Conservation (phyloP, 1,140 invertebrate genomes). For the Prorops nasuta region DNA sequence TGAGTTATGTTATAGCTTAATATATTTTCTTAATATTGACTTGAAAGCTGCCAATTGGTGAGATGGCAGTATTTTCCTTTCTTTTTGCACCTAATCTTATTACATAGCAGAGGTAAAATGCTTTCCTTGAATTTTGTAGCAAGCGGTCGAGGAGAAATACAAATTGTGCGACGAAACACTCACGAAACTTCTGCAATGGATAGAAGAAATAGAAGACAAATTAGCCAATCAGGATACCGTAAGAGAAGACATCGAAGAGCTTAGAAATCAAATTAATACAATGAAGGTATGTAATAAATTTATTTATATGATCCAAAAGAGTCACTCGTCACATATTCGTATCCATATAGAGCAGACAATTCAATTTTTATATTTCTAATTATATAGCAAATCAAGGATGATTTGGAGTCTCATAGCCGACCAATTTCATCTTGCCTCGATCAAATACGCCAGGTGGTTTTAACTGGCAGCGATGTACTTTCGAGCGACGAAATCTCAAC, state of each 20-base stretch:
- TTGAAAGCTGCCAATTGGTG: slow-evolving; percentile 36
- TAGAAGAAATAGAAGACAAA: slow-evolving; percentile 81
- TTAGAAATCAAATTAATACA: slow-evolving; percentile 85
- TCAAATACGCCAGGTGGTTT: slow-evolving; percentile 86
- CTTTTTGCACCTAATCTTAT: slow-evolving; percentile 3
- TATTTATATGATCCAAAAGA: not conserved
- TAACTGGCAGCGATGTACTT: slow-evolving; percentile 85
- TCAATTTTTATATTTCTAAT: not conserved
- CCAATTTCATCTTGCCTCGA: slow-evolving; percentile 84
- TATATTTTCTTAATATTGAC: slow-evolving; percentile 26
- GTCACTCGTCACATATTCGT: too few species aligned
- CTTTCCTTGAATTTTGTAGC: slow-evolving; percentile 59
- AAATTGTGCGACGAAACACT: slow-evolving; percentile 83
- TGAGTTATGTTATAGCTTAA: slow-evolving; percentile 49
- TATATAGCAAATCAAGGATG: slow-evolving; percentile 82
- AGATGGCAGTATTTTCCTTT: slow-evolving; percentile 38
- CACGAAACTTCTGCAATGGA: slow-evolving; percentile 83
- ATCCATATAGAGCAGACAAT: too few species aligned
- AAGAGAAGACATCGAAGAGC: slow-evolving; percentile 83
- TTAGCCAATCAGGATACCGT: slow-evolving; percentile 85
- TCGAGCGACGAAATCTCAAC: slow-evolving; percentile 85
- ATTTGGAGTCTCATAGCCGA: slow-evolving; percentile 82
- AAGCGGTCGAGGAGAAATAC: slow-evolving; percentile 93
- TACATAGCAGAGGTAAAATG: slow-evolving; percentile 4
- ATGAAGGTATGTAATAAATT: slow-evolving; percentile 66